Conservation (phyloP, 2,113 vertebrate species). For the Xiphophorus maculatus region DNA sequence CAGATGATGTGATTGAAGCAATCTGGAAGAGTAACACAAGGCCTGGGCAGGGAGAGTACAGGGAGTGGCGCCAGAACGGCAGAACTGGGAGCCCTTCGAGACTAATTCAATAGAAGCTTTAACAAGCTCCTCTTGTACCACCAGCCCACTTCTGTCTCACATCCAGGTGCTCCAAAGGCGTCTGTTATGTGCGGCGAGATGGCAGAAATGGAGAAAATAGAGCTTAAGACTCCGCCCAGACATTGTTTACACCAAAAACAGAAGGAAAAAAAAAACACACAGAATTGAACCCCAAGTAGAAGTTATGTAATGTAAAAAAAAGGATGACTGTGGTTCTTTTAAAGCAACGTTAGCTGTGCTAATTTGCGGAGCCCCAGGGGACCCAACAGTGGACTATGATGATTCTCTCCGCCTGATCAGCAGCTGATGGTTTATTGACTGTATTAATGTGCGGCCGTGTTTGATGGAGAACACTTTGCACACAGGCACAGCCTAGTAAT, state of each 20-base stretch:
- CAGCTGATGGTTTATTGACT: constrained; percentile 4
- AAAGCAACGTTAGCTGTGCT: background rate
- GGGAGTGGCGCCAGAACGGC: constrained; percentile 33
- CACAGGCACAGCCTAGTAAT: constrained; percentile 2
- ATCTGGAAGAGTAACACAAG: constrained; percentile 27
- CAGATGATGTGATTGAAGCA: constrained; percentile 39
- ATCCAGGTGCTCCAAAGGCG: constrained; percentile 12
- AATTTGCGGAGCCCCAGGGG: background rate
- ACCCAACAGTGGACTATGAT: background rate
- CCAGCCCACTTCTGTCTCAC: constrained; percentile 34
- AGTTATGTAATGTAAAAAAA: constrained; percentile 6
- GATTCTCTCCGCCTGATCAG: constrained; percentile 6
- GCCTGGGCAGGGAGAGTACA: constrained; percentile 8
- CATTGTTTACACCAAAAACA: background rate
- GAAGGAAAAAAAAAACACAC: background rate
- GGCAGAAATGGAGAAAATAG: background rate
- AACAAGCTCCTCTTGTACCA: constrained; percentile 35
- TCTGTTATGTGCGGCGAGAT: background rate
- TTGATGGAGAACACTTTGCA: constrained; percentile 19
- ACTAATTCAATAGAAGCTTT: constrained; percentile 56
- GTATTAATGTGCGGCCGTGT: constrained; percentile 11
- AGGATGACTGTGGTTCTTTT: background rate
- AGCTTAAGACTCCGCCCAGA: background rate
- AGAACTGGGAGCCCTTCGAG: constrained; percentile 34
- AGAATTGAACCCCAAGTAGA: background rate